Conservation (phyloP, 2,888 invertebrate genomes). For the Scaptodrosophila latifasciaeformis region DNA sequence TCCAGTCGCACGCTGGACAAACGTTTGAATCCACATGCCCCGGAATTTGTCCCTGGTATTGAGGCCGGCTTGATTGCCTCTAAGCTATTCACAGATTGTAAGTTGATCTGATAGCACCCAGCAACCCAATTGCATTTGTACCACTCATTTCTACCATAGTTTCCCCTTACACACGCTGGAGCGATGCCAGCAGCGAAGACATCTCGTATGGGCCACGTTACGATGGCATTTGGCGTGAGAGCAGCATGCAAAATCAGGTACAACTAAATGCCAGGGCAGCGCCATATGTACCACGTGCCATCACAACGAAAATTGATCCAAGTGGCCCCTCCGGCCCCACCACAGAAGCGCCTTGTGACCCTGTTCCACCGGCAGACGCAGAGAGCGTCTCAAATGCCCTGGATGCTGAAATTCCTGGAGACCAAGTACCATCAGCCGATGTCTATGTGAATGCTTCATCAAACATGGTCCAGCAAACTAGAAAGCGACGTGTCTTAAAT, state of each 20-base stretch:
- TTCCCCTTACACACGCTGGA: conserved; percentile 33
- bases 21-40: conserved; percentile 51
- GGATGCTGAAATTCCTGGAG: too few relatives aligned
- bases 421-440: too few relatives aligned
- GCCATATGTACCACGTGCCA: conserved; percentile 15
- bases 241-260: conserved; percentile 4
- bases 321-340: too few relatives aligned
- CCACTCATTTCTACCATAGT: conserved; percentile 26
- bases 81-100: conserved; percentile 27
- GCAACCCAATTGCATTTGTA: neutral
- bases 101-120: conserved; percentile 9
- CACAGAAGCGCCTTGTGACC: too few relatives aligned
- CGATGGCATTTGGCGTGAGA: conserved; percentile 49
- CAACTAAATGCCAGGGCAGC: conserved; percentile 12
- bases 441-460: too few relatives aligned
- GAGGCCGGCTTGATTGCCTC: conserved; percentile 18
- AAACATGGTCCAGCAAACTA: too few relatives aligned
- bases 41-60: conserved; percentile 47
- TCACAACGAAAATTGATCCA: too few relatives aligned
- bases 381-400: too few relatives aligned
- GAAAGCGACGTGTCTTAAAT: too few relatives aligned
- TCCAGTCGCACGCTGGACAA: conserved; percentile 27
- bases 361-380: too few relatives aligned
- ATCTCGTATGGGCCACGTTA: conserved; percentile 39
- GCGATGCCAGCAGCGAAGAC: conserved; percentile 23